Base-by-base conservation (phyloP, 2,888 invertebrate genomes). In the Philhelius pedissequus region DNA sequence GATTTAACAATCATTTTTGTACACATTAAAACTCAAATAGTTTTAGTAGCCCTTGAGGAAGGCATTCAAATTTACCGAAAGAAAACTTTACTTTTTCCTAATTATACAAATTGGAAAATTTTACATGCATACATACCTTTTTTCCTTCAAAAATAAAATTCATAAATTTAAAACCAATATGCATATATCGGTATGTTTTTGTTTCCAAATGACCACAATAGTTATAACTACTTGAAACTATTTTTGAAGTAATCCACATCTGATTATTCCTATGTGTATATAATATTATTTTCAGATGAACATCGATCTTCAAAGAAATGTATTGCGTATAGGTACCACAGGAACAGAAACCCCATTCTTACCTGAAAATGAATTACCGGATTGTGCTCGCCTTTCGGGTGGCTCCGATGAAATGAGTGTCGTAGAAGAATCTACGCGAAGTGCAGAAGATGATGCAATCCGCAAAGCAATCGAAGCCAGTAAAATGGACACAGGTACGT, bases 271-370 rank as follows among this genome's bases (percentile, higher is more conserved):
- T n/a, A 3, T 6, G n/a, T 38, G n/a, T 38, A 45, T 4, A 3
- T 3, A 4, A 48, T 25, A n/a, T 25, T 25, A 0, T n/a, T 48
- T 25, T 5, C 88, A 96, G 95, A 99, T 98, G 91, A 95, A 95
- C 87, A 98, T 99, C 88, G 98, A 99, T 91, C 92, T 99, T 88
- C 96, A 96, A 90, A 93, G 94, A 56, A 98, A 98, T 91, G 94
- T 97, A 3, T 93, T 99, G 35, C 94, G 94, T 86, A 99, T 99
- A 88, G 99, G 99, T 40, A 99, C 99, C 0, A 98, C 98, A 0
- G 97, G 97, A 35, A 97, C 97, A 0, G 96, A 96, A 90, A 98
- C 99, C 0, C 92, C 93, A 0, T 99, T 99, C 92, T 93, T 99
- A 87, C 93, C 96, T 3, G 92, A 90, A 87, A 90, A 91, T 82